These are phyloP conservation scores for Apodemus agrarius DNA, from an alignment of 2,797 vertebrate genomes.

Conservation along the genomic window DNA sequence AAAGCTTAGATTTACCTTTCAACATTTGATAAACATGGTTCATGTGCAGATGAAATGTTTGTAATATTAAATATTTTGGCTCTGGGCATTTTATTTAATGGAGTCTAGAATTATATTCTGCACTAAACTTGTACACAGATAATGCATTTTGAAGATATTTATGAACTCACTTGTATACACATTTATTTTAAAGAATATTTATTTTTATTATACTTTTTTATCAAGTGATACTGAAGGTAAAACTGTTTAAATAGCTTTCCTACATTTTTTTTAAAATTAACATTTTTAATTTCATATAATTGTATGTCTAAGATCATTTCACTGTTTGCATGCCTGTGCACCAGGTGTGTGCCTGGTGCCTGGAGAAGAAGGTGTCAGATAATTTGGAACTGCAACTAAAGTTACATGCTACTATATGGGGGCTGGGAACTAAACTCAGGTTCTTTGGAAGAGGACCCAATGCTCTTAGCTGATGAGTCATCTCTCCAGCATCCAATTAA, in stretches of 20 bases:
- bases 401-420: not conserved
- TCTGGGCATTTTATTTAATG: constrained; percentile 19
- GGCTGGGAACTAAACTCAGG: not conserved
- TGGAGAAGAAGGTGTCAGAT: not conserved
- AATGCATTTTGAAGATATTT: constrained; percentile 44
- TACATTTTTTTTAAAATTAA: not conserved
- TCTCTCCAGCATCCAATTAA: not conserved
- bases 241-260: constrained; percentile 23
- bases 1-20: not conserved
- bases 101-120: not conserved
- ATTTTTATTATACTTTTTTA: not conserved
- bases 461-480: not conserved
- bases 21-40: constrained; percentile 24
- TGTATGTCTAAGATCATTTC: not conserved
- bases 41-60: not conserved
- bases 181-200: constrained; percentile 37
- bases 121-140: not conserved
- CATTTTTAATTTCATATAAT: constrained; percentile 1
- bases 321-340: not conserved
- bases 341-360: not conserved
- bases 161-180: not conserved
- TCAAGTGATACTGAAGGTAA: not conserved
- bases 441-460: not conserved
- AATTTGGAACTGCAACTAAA: too few relatives aligned
- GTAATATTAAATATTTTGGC: not conserved